Conservation (phyloP, 2,797 vertebrate genomes). For the Gobio occitaniae region DNA sequence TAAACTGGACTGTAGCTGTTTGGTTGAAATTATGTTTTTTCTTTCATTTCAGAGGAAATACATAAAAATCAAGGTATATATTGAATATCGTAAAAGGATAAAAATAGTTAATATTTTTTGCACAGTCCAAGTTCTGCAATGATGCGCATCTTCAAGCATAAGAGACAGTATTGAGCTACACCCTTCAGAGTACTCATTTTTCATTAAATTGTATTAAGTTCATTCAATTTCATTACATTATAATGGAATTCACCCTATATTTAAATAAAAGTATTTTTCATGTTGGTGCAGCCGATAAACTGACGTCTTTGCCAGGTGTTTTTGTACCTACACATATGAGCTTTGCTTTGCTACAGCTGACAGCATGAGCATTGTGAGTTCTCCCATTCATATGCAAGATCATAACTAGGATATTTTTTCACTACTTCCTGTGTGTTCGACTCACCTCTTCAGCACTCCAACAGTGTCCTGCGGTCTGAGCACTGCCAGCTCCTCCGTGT, state of each 20-base stretch:
- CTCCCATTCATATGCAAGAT: not conserved
- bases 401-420: not conserved
- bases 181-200: not conserved
- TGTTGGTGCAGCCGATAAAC: not conserved
- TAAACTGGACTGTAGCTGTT: not conserved
- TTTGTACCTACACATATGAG: not conserved
- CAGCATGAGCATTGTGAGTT: not conserved
- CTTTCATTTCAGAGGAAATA: too few relatives aligned
- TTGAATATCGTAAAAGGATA: not conserved
- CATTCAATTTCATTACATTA: too few relatives aligned
- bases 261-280: not conserved
- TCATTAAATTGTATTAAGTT: too few relatives aligned
- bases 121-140: not conserved
- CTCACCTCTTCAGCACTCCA: constrained; percentile 89
- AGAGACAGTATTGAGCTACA: not conserved
- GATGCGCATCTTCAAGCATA: not conserved
- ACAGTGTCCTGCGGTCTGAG: constrained; percentile 91
- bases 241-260: not conserved
- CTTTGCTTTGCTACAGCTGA: not conserved
- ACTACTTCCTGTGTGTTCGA: not conserved
- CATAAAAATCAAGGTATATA: not conserved
- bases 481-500: constrained; percentile 90
- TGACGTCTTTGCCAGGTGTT: not conserved
- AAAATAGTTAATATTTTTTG: not conserved
- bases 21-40: not conserved